Evolutionary conservation across 2,113 vertebrate genomes (phyloP).

Genomic region (Gila orcuttii): DNA sequence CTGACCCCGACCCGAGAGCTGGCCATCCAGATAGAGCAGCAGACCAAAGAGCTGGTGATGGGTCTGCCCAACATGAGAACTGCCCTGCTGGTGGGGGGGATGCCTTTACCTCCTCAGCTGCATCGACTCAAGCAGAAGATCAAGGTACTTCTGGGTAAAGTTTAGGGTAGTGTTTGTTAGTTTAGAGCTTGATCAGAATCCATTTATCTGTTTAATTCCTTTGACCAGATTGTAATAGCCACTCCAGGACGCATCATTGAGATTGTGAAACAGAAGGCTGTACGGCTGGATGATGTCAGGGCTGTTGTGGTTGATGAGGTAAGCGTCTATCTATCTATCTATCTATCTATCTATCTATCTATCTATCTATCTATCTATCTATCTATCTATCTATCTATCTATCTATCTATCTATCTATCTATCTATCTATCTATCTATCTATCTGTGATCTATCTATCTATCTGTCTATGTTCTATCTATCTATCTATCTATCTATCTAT

Average conservation of each 20-base stretch:
- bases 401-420: no score
- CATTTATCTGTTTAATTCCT: not conserved
- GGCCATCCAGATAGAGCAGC: conserved; percentile 93
- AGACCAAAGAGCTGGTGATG: conserved; percentile 88
- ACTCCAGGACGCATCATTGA: conserved; percentile 94
- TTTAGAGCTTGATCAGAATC: not conserved
- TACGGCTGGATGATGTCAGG: conserved; percentile 79
- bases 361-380: no score
- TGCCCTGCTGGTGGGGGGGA: conserved; percentile 89
- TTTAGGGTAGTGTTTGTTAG: not conserved
- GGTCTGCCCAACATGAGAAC: conserved; percentile 91
- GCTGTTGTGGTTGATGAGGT: conserved; percentile 94
- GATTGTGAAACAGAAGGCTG: conserved; percentile 86
- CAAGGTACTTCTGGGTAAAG: conserved; percentile 77
- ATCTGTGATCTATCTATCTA: no score
- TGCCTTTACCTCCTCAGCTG: conserved; percentile 91
- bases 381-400: no score
- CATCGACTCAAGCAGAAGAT: conserved; percentile 88
- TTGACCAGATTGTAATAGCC: conserved; percentile 86
- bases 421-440: no score
- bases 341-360: no score
- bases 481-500: no score
- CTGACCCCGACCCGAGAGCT: conserved; percentile 93
- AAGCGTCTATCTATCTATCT: no score
- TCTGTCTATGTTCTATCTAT: accelerated